Evolutionary conservation across 2,888 invertebrate species (phyloP).

Genomic region (Frankliniella intonsa): DNA sequence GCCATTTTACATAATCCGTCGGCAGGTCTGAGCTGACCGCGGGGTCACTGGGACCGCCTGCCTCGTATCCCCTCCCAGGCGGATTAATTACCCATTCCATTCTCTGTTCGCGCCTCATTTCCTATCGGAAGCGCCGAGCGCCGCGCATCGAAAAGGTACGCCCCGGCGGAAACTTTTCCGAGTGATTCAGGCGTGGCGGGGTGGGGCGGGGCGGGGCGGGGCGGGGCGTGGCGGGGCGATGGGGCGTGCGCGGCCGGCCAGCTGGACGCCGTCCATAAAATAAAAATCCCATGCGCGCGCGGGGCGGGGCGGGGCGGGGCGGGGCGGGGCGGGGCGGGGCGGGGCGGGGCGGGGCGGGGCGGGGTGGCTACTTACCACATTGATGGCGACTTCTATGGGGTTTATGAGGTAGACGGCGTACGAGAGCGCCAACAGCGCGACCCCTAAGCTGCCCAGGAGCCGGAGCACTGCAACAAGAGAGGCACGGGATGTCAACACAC

Average conservation of each 20-base stretch:
- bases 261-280: background rate
- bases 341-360: no score
- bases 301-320: background rate
- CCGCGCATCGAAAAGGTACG: no score
- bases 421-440: constrained; percentile 42
- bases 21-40: no score
- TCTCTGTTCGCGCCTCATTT: no score
- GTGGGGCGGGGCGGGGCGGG: background rate
- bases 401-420: constrained; percentile 44
- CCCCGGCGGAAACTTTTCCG: background rate
- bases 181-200: background rate
- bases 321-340: background rate
- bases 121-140: no score
- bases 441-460: constrained; percentile 38
- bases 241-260: background rate
- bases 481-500: background rate
- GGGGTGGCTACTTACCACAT: constrained; percentile 43
- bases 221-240: background rate
- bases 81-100: no score
- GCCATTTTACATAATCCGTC: background rate
- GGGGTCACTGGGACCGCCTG: no score
- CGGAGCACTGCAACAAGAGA: background rate
- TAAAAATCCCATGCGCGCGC: background rate
- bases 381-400: constrained; percentile 43
- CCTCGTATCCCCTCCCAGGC: no score